Evolutionary conservation across 2,113 vertebrate genomes (phyloP).

Genomic region (Patagioenas fasciata): DNA sequence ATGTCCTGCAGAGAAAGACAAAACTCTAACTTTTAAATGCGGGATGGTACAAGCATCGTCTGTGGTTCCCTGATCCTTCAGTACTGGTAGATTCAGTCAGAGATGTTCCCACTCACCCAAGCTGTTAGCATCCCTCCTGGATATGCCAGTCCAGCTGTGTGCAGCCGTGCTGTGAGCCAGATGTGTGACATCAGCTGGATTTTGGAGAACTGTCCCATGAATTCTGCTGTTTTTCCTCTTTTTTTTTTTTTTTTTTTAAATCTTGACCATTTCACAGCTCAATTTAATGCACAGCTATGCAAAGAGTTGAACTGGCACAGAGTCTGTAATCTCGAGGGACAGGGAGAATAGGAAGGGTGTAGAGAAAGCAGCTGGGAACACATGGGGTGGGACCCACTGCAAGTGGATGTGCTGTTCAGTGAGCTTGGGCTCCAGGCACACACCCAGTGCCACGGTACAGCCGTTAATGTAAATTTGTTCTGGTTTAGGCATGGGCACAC

Average conservation of each 20-base stretch:
- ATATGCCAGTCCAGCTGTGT: background rate
- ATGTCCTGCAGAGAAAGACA: background rate
- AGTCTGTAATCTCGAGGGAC: background rate
- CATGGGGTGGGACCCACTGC: background rate
- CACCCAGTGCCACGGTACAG: background rate
- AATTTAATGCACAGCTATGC: background rate
- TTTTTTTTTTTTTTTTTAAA: background rate
- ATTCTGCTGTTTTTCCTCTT: background rate
- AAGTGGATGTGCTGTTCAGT: background rate
- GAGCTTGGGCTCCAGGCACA: background rate
- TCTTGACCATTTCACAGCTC: background rate
- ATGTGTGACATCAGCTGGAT: background rate
- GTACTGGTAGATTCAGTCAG: background rate
- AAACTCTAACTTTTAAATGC: background rate
- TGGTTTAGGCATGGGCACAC: conserved; percentile 1
- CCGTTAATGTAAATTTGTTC: conserved; percentile 1
- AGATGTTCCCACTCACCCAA: background rate
- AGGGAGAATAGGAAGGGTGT: background rate
- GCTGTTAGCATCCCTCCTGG: background rate
- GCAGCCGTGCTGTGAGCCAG: background rate
- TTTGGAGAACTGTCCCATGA: background rate
- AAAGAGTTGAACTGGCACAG: background rate
- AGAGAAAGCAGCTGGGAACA: background rate
- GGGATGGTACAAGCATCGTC: background rate
- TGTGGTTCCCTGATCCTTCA: background rate